Base-by-base conservation (phyloP, 2,888 invertebrate species). In the Phaonia tiefii region DNA sequence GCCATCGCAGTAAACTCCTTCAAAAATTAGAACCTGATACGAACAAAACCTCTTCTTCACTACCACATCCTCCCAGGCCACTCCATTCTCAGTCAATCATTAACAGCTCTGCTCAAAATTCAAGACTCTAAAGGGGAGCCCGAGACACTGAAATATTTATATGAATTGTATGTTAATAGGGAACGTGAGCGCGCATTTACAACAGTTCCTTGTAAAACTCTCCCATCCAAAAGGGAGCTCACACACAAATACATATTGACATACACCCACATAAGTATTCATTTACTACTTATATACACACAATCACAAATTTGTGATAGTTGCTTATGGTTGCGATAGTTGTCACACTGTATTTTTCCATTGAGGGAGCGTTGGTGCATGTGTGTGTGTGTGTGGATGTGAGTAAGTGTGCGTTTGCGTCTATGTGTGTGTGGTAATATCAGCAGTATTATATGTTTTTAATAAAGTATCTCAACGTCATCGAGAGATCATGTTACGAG, bases 121-220 rank as follows among this genome's bases (percentile, higher is more conserved):
- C 11, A 5, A 58, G 58, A 37, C 37, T 15, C 31, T 15, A 46
- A 25, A 46, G 66, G 22, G 37, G 15, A 60, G 20, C 37, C 0
- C 25, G 31, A 42, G 20, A 39, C 39, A 39, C 39, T 15, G 10
- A 13, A 37, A 60, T 39, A 8, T 37, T 51, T 51, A n/a, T 49
- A 49, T 51, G 67, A 37, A 67, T 66, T 67, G 51, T 20, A 51
- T 39, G 67, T 51, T 49, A 51, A 67, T 58, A 25, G 65, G 20
- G 60, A 76, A 76, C 71, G 71, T 76, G 71, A 76, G 66, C 71
- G 39, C 58, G 56, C 76, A 76, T 76, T 76, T 76, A 70, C 71
- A 56, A 71, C 76, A 69, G 39, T 46, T 49, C 25, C 8, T 60
- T 10, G 49, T 69, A 49, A 25, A 56, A 31, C 20, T 7, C 10